phyloP scores from a whole-genome alignment of 1,140 invertebrate species.

The Drosophila azteca region DNA sequence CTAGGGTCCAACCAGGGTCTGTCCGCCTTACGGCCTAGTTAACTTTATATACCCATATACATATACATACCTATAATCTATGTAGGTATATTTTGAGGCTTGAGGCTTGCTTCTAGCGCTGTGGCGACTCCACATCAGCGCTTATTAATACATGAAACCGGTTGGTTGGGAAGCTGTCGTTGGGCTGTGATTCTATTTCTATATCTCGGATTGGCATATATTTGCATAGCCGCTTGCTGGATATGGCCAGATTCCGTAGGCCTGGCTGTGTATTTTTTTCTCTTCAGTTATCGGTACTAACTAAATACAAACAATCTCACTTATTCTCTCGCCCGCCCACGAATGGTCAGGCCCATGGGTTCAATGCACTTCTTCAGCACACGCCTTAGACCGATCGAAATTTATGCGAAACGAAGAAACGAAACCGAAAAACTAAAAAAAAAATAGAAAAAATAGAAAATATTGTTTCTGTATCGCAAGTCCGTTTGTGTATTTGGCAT shows the following conservation, averaged over 20 bases:
- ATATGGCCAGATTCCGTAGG: conserved; percentile 15
- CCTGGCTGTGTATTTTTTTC: conserved; percentile 20
- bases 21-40: conserved; percentile 1
- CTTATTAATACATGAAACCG: conserved; percentile 49
- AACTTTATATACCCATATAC: neutral
- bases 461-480: conserved; percentile 4
- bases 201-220: conserved; percentile 55
- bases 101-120: neutral
- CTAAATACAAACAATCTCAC: conserved; percentile 18
- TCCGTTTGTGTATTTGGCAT: conserved; percentile 15
- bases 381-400: conserved; percentile 1
- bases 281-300: conserved; percentile 26
- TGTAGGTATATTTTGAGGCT: too few relatives aligned
- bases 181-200: conserved; percentile 39
- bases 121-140: conserved; percentile 41
- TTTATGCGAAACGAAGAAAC: conserved; percentile 18
- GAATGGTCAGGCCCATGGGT: conserved; percentile 7
- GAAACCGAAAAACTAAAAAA: neutral
- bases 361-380: conserved; percentile 40
- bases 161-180: conserved; percentile 13
- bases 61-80: too few relatives aligned
- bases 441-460: too few relatives aligned
- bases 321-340: conserved; percentile 4
- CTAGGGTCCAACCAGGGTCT: neutral
- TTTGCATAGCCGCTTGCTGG: conserved; percentile 61